Evolutionary conservation across 2,113 vertebrate genomes (phyloP).

Genomic region (Chelonoidis abingdonii): DNA sequence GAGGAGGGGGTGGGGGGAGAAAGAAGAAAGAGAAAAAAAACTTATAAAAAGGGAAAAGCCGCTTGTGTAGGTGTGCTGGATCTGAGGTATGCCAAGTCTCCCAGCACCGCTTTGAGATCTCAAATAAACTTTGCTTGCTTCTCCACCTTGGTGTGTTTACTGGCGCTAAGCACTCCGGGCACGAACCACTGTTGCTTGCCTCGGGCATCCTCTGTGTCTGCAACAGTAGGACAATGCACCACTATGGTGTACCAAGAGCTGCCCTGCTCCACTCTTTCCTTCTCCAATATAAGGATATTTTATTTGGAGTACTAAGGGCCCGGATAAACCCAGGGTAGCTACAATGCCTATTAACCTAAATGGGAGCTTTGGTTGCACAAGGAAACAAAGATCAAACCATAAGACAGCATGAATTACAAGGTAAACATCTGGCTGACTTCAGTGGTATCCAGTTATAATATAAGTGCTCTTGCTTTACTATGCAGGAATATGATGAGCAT

Average conservation of each 20-base stretch:
- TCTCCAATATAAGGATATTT: neutral
- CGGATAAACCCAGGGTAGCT: neutral
- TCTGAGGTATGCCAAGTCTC: no score
- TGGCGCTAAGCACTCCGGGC: no score
- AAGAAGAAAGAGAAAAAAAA: no score
- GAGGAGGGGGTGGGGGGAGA: no score
- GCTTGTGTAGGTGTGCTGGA: no score
- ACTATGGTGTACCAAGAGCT: neutral
- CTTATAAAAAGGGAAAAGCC: no score
- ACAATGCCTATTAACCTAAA: neutral
- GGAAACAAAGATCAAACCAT: neutral
- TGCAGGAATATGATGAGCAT: neutral
- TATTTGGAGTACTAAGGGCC: neutral
- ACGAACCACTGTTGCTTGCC: no score
- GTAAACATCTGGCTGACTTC: neutral
- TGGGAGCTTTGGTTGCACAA: neutral
- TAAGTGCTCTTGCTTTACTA: conserved; percentile 24
- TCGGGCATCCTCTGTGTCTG: no score
- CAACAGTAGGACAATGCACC: neutral
- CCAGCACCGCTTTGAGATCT: no score
- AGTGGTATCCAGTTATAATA: conserved; percentile 14
- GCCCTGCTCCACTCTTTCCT: neutral
- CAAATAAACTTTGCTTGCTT: no score
- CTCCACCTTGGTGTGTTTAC: no score
- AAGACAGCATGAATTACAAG: neutral